These are phyloP conservation scores for Hyppa rectilinea DNA, from an alignment of 2,888 invertebrate genomes.

Conservation along the genomic window DNA sequence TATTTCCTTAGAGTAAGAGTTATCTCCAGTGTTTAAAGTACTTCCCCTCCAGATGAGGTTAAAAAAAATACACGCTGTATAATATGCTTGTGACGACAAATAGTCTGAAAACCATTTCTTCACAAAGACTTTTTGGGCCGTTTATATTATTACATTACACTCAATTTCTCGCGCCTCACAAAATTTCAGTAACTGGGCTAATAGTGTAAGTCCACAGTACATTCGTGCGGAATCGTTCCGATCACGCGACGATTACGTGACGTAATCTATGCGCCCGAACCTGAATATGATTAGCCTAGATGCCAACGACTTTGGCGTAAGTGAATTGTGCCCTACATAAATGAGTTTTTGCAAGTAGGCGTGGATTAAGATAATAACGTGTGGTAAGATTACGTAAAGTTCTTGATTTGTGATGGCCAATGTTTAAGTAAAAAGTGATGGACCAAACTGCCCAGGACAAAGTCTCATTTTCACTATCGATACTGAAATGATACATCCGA, in stretches of 20 bases:
- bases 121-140: no score
- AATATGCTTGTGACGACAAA: no score
- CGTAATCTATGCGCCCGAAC: constrained; percentile 74
- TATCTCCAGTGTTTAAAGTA: no score
- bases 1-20: no score
- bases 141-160: no score
- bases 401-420: constrained; percentile 7
- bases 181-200: constrained; percentile 50
- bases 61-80: no score
- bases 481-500: no score
- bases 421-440: constrained; percentile 11
- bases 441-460: no score
- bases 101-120: no score
- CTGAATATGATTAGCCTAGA: constrained; percentile 78
- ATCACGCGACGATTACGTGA: constrained; percentile 74
- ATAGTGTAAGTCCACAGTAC: constrained; percentile 30
- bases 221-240: constrained; percentile 63
- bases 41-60: no score
- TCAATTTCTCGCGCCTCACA: constrained; percentile 15
- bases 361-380: constrained; percentile 12
- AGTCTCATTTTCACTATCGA: no score
- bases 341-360: constrained; percentile 38
- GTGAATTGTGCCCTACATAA: constrained; percentile 51
- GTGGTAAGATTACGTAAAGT: constrained; percentile 17
- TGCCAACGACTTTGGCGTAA: constrained; percentile 57